Evolutionary conservation across 2,888 invertebrate species (phyloP), one percentile per base, ranked within the genome.

Genomic region (Stenodema calcarata): DNA sequence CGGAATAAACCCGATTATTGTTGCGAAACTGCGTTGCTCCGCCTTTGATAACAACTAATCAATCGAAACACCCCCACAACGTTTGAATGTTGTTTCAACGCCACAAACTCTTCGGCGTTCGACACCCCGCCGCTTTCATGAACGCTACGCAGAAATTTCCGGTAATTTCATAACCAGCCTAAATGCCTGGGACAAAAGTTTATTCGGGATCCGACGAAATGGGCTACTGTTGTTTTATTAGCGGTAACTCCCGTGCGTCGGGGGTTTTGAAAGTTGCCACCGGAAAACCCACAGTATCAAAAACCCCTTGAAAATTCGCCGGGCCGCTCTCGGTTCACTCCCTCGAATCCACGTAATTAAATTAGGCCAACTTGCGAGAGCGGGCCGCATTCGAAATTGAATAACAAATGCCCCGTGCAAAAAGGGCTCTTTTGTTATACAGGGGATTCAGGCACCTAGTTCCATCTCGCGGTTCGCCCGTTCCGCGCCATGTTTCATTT

Each of bases 361-460:
- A 70, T 70, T 70, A 70, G 28, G 30, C 30, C 70, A 27, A 30
- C 70, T 30, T 18, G 50, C 50, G 16, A 18, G 30, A 76, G 30
- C 75, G 41, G 75, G 75, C n/a, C n/a, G 35, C 35, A 35, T 76
- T 76, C 35, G 28, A 14, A 76, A 76, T 76, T 76, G 75, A 76
- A 76, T 76, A 76, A 76, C 75, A 76, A 76, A 76, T 76, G 75
- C 75, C 75, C 75, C 41, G 35, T 18, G 35, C 50, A 50, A 50
- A 76, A 76, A 76, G 41, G 35, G 75, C 70, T 35, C 18, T 76
- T 76, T 30, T 76, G 75, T 76, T 41, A 30, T 70, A 70, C 9
- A 70, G 30, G 27, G 30, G 70, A 18, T 70, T 70, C 70, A 70
- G 27, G 70, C 28, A 27, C 50, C n/a, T 27, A 70, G 70, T 70